Evolutionary conservation across 2,797 vertebrate genomes (phyloP).

Genomic region (Sebastes matsubarae): DNA sequence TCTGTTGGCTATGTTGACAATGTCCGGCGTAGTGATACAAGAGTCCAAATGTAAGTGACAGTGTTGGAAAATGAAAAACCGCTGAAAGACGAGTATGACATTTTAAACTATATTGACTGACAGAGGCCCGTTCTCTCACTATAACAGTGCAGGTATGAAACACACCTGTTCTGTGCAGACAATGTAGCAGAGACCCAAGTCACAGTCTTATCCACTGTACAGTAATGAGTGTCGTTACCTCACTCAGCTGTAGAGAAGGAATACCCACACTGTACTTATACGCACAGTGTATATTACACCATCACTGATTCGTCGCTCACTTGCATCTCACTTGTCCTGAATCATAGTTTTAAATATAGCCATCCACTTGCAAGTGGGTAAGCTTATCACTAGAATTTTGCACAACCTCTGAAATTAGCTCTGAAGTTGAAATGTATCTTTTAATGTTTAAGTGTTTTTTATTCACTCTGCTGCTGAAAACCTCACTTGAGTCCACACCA

Average conservation of each 20-base stretch:
- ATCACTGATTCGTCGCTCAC: conserved; percentile 55
- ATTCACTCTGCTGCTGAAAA: conserved; percentile 66
- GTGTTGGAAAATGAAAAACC: conserved; percentile 62
- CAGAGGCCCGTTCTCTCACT: conserved; percentile 63
- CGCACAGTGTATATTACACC: conserved; percentile 56
- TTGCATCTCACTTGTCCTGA: conserved; percentile 63
- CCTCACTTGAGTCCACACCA: conserved; percentile 43
- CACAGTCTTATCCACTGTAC: conserved; percentile 60
- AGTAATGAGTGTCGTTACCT: conserved; percentile 60
- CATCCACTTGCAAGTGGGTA: conserved; percentile 62
- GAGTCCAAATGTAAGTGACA: conserved; percentile 60
- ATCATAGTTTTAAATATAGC: conserved; percentile 60
- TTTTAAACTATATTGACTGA: conserved; percentile 51
- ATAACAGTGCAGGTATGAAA: conserved; percentile 63
- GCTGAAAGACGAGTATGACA: conserved; percentile 53
- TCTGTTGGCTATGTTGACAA: conserved; percentile 68
- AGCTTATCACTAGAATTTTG: conserved; percentile 69
- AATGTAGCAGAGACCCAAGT: conserved; percentile 85
- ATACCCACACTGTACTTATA: conserved; percentile 63
- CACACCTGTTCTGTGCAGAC: conserved; percentile 78
- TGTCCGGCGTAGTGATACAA: conserved; percentile 57
- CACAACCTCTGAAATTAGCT: conserved; percentile 70
- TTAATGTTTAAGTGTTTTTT: conserved; percentile 65
- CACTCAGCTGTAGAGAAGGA: conserved; percentile 60
- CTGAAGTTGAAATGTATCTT: conserved; percentile 62